Percentiles rank a stretch among this genome's conserved stretches.
Evolutionary conservation across 2,797 vertebrate species (phyloP).

Genomic region (Cossypha polioptera): DNA sequence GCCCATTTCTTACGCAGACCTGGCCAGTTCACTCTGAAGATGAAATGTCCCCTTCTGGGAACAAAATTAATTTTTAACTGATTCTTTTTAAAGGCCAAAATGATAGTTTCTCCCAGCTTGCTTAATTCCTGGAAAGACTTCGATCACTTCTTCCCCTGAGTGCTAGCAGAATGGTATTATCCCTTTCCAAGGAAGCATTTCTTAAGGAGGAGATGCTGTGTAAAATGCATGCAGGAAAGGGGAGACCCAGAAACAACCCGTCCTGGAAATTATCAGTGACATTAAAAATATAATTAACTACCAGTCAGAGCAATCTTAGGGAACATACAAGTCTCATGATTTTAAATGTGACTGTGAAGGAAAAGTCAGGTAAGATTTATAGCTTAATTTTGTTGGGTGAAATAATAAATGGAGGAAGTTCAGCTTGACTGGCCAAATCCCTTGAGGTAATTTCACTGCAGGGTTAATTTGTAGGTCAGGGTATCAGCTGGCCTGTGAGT

Average conservation of each 20-base stretch:
- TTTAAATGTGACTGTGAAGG: background rate
- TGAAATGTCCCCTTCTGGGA: background rate
- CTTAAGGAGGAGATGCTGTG: background rate
- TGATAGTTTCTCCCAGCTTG: background rate
- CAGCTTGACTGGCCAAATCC: background rate
- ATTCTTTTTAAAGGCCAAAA: background rate
- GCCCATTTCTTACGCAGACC: background rate
- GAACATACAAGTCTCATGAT: background rate
- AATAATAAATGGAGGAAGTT: background rate
- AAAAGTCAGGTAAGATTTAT: background rate
- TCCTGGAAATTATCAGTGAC: background rate
- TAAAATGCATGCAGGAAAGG: background rate
- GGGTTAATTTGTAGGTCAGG: background rate
- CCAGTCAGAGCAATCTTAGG: background rate
- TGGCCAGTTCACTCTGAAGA: accelerated
- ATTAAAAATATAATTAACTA: background rate
- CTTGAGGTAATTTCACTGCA: background rate
- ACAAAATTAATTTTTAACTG: background rate
- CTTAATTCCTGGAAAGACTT: background rate
- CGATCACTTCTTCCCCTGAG: background rate
- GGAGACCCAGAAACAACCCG: background rate
- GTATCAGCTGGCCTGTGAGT: background rate
- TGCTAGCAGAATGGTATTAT: background rate
- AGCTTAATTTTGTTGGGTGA: conserved; percentile 4
- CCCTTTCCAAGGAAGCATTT: background rate